Evolutionary conservation across 2,888 invertebrate species (phyloP), one percentile per base, ranked within the genome.

Genomic region (Drosophila niveifrons): DNA sequence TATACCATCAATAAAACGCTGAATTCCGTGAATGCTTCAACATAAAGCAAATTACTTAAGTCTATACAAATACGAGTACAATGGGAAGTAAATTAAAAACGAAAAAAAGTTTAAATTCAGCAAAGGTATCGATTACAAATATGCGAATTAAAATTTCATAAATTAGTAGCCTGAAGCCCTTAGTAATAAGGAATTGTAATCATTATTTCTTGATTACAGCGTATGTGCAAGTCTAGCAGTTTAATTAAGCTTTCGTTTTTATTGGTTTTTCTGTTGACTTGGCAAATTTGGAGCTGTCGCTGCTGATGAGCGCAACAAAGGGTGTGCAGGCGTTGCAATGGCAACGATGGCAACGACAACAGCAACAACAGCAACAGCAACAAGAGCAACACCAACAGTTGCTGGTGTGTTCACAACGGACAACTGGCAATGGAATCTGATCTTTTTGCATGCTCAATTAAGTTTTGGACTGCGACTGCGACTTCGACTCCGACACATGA

Each of bases 361-460:
- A 50, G 44, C 67, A 44, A 47, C 57, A 50, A 23, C 52, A 44
- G 17, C 43, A 53, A 57, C 62, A 29, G 39, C 9, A 23, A 23
- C 10, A 55, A n/a, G 28, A 51, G 44, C 68, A 44, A 47, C 23
- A 23, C 41, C 18, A 55, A 31, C 31, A 10, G 31, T 31, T 31
- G 31, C 31, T 31, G 31, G 31, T 31, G 31, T 31, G 10, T 8
- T 31, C 36, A 39, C 44, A 62, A 46, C 28, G 28, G 36, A 13
- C 56, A 71, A 55, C 61, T 39, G 23, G 39, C 52, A 65, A 74
- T 68, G 78, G 77, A 83, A 83, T 89, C 76, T 81, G 83, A 83
- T 83, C 82, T 87, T 51, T 69, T 68, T 83, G 89, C 82, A 89
- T 87, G 88, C 82, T 87, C 83, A 83, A 83, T 83, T 89, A 83